Evolutionary conservation across 2,113 vertebrate species (phyloP).

Genomic region (Saccopteryx leptura): DNA sequence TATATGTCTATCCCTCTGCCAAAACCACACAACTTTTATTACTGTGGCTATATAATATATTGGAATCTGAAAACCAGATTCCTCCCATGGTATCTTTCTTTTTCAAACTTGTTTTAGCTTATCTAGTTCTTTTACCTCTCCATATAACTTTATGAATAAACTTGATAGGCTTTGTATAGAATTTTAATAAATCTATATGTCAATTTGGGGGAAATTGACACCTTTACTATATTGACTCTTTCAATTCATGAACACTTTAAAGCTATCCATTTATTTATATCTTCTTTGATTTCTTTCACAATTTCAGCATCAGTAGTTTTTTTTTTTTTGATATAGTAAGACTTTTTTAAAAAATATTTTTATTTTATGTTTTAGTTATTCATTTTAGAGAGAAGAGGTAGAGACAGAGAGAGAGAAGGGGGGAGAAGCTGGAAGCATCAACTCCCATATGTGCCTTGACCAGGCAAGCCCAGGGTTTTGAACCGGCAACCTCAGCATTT

Average conservation of each 20-base stretch:
- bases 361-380: too few relatives aligned
- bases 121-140: neutral
- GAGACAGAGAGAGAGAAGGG: too few relatives aligned
- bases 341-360: too few relatives aligned
- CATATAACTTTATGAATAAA: neutral
- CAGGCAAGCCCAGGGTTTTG: too few relatives aligned
- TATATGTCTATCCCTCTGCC: neutral
- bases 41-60: neutral
- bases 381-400: too few relatives aligned
- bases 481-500: too few relatives aligned
- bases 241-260: neutral
- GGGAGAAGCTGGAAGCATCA: too few relatives aligned
- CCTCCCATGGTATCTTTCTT: neutral
- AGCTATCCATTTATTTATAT: neutral
- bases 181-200: neutral
- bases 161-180: neutral
- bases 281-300: neutral
- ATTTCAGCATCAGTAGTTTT: neutral
- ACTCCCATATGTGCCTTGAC: too few relatives aligned
- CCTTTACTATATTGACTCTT: neutral
- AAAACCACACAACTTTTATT: neutral
- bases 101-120: neutral
- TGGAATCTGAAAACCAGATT: neutral
- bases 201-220: neutral
- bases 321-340: neutral